Conservation (phyloP, 2,113 vertebrate species). For the Brachyhypopomus occidentalis region DNA sequence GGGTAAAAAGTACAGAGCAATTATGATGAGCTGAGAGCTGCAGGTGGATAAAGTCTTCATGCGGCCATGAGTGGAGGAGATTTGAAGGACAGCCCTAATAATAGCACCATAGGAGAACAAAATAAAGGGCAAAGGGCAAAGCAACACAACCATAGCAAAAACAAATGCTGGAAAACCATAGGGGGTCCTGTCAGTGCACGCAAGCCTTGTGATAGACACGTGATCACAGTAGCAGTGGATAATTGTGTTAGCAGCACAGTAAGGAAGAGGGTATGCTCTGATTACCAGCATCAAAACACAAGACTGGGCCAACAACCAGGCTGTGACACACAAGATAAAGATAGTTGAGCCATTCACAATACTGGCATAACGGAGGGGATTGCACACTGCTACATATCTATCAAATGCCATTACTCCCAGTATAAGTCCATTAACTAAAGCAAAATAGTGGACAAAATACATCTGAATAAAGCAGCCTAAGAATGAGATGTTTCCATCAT, state of each 20-base stretch:
- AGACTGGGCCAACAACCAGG: constrained; percentile 44
- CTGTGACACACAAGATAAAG: constrained; percentile 48
- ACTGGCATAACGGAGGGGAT: constrained; percentile 61
- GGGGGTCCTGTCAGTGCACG: constrained; percentile 59
- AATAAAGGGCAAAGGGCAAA: constrained; percentile 64
- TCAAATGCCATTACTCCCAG: constrained; percentile 69
- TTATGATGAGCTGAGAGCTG: constrained; percentile 67
- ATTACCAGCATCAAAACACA: constrained; percentile 44
- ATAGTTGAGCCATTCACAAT: constrained; percentile 59
- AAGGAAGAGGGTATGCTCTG: constrained; percentile 65
- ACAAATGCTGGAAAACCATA: constrained; percentile 54
- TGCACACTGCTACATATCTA: constrained; percentile 66
- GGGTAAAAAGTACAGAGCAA: constrained; percentile 64
- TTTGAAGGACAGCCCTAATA: constrained; percentile 52
- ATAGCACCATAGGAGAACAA: constrained; percentile 66
- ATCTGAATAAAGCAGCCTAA: constrained; percentile 58
- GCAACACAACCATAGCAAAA: constrained; percentile 52
- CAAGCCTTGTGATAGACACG: constrained; percentile 58
- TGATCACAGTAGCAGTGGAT: constrained; percentile 69
- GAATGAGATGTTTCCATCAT: constrained; percentile 50
- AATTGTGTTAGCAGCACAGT: constrained; percentile 65
- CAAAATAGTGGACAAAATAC: constrained; percentile 61
- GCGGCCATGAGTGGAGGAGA: constrained; percentile 48
- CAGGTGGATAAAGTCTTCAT: constrained; percentile 68
- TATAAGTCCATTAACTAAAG: constrained; percentile 54